Conservation (phyloP, 2,797 vertebrate species). For the Onychomys arenicola region DNA sequence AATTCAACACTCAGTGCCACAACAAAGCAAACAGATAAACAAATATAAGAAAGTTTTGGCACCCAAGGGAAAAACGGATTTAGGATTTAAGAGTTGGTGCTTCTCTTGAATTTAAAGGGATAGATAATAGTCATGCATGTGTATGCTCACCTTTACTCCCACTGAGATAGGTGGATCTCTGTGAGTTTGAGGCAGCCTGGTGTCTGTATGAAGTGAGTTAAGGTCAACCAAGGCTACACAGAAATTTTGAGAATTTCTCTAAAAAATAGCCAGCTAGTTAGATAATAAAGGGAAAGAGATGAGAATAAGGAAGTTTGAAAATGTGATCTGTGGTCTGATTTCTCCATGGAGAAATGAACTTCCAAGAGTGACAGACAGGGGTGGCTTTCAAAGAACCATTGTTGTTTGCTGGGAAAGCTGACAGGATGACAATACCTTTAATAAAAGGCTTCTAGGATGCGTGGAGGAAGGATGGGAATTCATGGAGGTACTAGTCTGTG, state of each 20-base stretch:
- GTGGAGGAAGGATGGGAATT: constrained; percentile 35
- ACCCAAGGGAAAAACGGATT: neutral
- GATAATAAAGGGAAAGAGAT: neutral
- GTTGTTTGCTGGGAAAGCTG: neutral
- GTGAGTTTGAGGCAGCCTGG: neutral
- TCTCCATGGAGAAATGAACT: constrained; percentile 39
- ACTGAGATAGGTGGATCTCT: neutral
- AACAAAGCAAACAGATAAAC: neutral
- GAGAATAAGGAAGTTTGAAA: neutral
- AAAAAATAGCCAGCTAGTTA: neutral
- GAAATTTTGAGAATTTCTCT: neutral
- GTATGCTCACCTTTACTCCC: neutral
- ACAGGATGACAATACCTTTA: neutral
- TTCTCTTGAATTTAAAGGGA: neutral
- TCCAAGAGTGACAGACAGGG: neutral
- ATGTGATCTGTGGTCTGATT: neutral
- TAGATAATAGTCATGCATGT: neutral
- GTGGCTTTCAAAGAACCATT: neutral
- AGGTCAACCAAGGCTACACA: neutral
- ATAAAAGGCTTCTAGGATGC: neutral
- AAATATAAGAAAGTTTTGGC: constrained; percentile 20
- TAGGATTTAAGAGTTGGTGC: neutral
- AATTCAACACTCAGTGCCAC: neutral
- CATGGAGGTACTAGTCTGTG: neutral
- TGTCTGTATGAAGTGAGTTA: neutral